phyloP scores from a whole-genome alignment of 2,113 vertebrate genomes.

The Tonatia bakeri region DNA sequence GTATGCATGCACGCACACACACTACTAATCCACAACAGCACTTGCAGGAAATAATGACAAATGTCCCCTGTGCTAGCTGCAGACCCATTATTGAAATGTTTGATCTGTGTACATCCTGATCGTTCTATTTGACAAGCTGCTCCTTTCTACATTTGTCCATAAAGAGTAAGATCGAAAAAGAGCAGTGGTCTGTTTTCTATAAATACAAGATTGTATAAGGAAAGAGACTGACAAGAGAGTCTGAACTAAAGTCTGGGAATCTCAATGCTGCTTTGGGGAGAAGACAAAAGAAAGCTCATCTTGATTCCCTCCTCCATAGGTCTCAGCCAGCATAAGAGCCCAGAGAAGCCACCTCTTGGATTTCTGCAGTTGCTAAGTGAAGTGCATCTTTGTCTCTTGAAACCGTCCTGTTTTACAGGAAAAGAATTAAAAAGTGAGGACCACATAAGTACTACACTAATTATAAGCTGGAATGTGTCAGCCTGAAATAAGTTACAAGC shows the following conservation, averaged over 20 bases:
- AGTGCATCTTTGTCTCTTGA: conserved; percentile 66
- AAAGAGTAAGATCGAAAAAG: not conserved
- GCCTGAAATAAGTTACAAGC: conserved; percentile 81
- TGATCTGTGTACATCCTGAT: not conserved
- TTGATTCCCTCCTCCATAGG: not conserved
- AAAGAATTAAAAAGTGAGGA: conserved; percentile 68
- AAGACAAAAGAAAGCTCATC: conserved; percentile 43
- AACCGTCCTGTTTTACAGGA: conserved; percentile 64
- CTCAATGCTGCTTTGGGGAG: not conserved
- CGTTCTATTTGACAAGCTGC: not conserved
- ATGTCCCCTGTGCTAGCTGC: not conserved
- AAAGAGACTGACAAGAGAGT: not conserved
- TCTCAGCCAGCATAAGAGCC: not conserved
- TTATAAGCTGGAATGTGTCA: conserved; percentile 83
- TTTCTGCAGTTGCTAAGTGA: conserved; percentile 45
- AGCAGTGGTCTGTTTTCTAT: not conserved
- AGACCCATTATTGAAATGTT: not conserved
- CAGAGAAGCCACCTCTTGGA: not conserved
- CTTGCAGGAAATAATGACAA: not conserved
- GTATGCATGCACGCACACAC: not conserved
- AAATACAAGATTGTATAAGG: not conserved
- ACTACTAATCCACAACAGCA: not conserved
- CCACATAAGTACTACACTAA: conserved; percentile 81
- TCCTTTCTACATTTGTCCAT: not conserved
- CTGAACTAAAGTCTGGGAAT: not conserved